Conservation (phyloP, 2,888 invertebrate genomes). For the Belgica antarctica region DNA sequence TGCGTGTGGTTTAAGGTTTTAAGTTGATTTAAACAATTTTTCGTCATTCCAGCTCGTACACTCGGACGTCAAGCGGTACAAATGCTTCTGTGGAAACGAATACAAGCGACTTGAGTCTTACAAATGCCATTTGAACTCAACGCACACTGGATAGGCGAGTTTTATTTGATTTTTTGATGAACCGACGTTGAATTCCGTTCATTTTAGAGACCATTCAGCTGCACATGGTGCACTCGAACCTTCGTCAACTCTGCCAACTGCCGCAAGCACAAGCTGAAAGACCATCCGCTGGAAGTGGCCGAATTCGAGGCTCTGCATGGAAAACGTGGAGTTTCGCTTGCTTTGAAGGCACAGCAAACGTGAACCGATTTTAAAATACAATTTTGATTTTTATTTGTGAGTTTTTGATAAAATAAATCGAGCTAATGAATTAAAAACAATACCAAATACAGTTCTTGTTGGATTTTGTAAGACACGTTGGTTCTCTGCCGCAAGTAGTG, state of each 20-base stretch:
- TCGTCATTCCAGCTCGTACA: neutral
- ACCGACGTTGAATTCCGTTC: neutral
- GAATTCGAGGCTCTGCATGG: conserved; percentile 12
- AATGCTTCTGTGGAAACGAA: conserved; percentile 23
- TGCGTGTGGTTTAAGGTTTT: no score
- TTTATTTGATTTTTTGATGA: neutral
- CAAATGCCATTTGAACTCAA: conserved; percentile 16
- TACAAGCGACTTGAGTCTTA: conserved; percentile 34
- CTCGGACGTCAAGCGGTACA: conserved; percentile 28
- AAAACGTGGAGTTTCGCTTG: conserved; percentile 22
- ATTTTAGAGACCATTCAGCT: neutral
- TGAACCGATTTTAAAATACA: conserved; percentile 1
- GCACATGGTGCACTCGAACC: conserved; percentile 8
- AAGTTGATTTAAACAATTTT: no score
- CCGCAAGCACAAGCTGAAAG: conserved; percentile 34
- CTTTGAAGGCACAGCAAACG: neutral
- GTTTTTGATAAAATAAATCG: neutral
- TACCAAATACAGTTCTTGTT: no score
- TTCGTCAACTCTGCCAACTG: conserved; percentile 38
- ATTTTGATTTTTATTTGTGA: no score
- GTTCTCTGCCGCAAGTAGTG: no score
- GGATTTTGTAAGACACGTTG: no score
- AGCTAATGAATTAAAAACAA: neutral
- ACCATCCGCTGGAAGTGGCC: conserved; percentile 22
- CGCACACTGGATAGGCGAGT: conserved; percentile 17